Evolutionary conservation across 1,140 invertebrate species (phyloP).

Genomic region (Alviniconcha marisindica): DNA sequence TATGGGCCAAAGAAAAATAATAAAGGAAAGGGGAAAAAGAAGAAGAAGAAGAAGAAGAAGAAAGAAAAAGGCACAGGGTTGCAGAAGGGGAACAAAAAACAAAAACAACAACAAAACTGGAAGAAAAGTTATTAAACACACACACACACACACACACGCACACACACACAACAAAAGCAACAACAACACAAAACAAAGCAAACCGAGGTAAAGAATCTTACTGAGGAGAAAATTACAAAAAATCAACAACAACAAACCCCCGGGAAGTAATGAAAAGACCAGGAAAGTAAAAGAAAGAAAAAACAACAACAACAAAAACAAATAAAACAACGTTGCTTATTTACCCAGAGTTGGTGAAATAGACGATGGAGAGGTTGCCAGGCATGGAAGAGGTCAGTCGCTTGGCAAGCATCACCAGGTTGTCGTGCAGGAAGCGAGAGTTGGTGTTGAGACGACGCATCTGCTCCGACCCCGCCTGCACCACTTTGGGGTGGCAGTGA

Average conservation of each 20-base stretch:
- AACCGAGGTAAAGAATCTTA: too few species aligned
- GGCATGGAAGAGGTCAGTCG: slow-evolving; percentile 88
- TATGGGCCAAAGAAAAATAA: slow-evolving; percentile 2
- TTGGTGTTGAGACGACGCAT: slow-evolving; percentile 94
- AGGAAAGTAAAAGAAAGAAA: neutral
- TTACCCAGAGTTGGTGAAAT: slow-evolving; percentile 91
- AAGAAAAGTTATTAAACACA: too few species aligned
- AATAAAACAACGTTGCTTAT: neutral
- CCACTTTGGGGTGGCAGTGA: slow-evolving; percentile 96
- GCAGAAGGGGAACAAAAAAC: neutral
- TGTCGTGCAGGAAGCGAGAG: slow-evolving; percentile 96
- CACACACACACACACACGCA: slow-evolving; percentile 39
- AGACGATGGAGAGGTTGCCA: slow-evolving; percentile 87
- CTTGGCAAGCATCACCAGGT: slow-evolving; percentile 93
- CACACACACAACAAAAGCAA: neutral
- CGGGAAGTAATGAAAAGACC: too few species aligned
- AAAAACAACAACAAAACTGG: too few species aligned
- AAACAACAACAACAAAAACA: neutral
- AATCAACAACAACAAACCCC: too few species aligned
- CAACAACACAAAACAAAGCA: too few species aligned
- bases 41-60: slow-evolving; percentile 38
- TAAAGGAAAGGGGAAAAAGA: slow-evolving; percentile 24
- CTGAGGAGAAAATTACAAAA: too few species aligned
- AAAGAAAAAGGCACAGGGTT: slow-evolving; percentile 43
- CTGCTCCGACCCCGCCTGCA: slow-evolving; percentile 91